Evolutionary conservation across 2,113 vertebrate species (phyloP).

Genomic region (Microcebus jonahi): DNA sequence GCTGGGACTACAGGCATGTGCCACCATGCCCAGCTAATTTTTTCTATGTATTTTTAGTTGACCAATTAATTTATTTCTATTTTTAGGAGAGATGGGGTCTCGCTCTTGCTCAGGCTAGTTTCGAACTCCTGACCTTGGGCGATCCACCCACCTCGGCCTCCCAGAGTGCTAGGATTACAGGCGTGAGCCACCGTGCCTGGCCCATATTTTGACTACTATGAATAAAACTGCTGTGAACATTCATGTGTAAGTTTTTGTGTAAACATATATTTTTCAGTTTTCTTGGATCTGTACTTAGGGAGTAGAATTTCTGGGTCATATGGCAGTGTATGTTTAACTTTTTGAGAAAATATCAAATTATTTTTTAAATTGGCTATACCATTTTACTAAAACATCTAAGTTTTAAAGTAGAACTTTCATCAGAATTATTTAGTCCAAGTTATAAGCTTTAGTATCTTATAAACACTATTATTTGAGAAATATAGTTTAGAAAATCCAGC

Average conservation of each 20-base stretch:
- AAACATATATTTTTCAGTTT: background rate
- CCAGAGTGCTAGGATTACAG: too few species aligned
- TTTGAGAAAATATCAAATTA: background rate
- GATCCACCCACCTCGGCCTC: too few species aligned
- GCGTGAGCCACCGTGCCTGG: too few species aligned
- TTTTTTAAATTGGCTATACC: background rate
- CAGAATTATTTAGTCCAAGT: slow-evolving; percentile 2
- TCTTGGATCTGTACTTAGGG: background rate
- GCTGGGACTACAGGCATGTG: too few species aligned
- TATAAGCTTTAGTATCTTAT: background rate
- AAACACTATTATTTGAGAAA: background rate
- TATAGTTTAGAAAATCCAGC: background rate
- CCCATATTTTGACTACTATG: background rate
- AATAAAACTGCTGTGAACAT: slow-evolving; percentile 32
- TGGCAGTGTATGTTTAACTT: background rate
- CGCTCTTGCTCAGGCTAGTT: too few species aligned
- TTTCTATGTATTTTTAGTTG: too few species aligned
- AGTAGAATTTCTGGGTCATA: background rate
- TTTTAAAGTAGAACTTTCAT: background rate
- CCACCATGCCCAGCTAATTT: too few species aligned
- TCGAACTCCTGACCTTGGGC: too few species aligned
- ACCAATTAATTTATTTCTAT: too few species aligned
- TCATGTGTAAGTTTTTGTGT: background rate
- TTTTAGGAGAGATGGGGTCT: too few species aligned
- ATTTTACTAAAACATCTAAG: background rate